Base-by-base conservation (phyloP, 2,888 invertebrate species). In the Epistrophella euchroma region DNA sequence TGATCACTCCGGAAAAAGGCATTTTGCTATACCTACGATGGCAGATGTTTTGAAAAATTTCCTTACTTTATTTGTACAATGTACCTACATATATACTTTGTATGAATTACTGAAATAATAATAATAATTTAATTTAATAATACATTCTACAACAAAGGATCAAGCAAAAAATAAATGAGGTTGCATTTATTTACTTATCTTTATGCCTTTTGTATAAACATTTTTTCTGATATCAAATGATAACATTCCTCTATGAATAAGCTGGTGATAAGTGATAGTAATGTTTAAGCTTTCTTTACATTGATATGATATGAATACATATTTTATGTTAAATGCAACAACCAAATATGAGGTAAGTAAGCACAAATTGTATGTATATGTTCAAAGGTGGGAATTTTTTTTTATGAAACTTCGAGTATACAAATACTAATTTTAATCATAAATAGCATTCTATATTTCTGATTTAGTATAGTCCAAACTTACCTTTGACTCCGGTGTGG, bases 401-500 rank as follows among this genome's bases (percentile, higher is more conserved):
- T 25, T 28, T 5, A 28, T 28, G 28, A 28, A 28, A 28, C 28
- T 2, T 28, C 28, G 32, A 32, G 32, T 6, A 2, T 32, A 32
- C 32, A 32, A 32, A 32, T 32, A 32, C 2, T 5, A 9, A 32
- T 32, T 32, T 32, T 32, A 32, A 32, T 0, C 7, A 5, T 7
- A 32, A 32, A 32, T 32, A 32, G 28, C 28, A 0, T 32, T 7
- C 1, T 32, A 5, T 32, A 5, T 28, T 28, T 0, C 32, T 25
- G 7, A 32, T 40, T 64, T 13, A 0, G n/a, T n/a, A 45, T 7
- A 22, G 9, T 47, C 17, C 19, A 25, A 45, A 88, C 91, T 90
- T 73, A 92, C 92, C 88, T 92, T 90, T 5, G 94, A 93, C 25
- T 92, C 91, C n/a, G 93, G 91, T n/a, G 94, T 94, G 43, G 32